phyloP scores from a whole-genome alignment of 2,797 vertebrate genomes.

The Lagocephalus sceleratus region DNA sequence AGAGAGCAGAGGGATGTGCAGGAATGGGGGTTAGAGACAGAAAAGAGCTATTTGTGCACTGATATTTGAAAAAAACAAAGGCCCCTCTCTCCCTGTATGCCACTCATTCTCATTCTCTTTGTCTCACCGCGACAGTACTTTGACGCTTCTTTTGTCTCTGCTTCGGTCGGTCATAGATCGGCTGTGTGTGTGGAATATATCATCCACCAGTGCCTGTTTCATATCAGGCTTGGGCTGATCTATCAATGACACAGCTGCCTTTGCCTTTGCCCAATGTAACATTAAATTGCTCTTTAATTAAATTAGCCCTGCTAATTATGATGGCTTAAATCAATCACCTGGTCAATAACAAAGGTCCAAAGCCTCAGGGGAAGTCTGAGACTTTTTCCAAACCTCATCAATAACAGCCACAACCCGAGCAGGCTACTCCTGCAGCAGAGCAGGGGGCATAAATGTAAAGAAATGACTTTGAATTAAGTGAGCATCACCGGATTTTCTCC shows the following conservation, averaged over 20 bases:
- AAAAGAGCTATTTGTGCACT: conserved; percentile 31
- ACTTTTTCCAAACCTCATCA: conserved; percentile 70
- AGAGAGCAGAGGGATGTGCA: conserved; percentile 13
- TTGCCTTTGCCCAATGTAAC: conserved; percentile 73
- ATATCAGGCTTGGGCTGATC: conserved; percentile 70
- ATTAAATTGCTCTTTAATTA: conserved; percentile 83
- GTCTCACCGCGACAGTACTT: conserved; percentile 26
- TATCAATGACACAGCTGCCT: conserved; percentile 77
- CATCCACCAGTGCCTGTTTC: conserved; percentile 71
- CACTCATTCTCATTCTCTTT: conserved; percentile 22
- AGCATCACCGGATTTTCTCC: conserved; percentile 61
- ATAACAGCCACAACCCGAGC: conserved; percentile 68
- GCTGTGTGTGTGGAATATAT: conserved; percentile 60
- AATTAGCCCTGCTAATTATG: conserved; percentile 82
- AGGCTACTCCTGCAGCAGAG: conserved; percentile 44
- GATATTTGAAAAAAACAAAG: conserved; percentile 53
- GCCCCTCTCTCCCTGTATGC: conserved; percentile 13
- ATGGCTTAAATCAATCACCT: conserved; percentile 81
- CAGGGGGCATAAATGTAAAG: conserved; percentile 68
- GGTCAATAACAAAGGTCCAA: conserved; percentile 77
- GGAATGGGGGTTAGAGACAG: conserved; percentile 33
- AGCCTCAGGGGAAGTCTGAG: conserved; percentile 54
- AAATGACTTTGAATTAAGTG: conserved; percentile 74
- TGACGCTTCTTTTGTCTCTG: conserved; percentile 25
- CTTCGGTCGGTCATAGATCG: conserved; percentile 36